Percentiles rank a stretch among this genome's conserved stretches.
Evolutionary conservation across 2,113 vertebrate species (phyloP).

Genomic region (Hypanus sabinus): DNA sequence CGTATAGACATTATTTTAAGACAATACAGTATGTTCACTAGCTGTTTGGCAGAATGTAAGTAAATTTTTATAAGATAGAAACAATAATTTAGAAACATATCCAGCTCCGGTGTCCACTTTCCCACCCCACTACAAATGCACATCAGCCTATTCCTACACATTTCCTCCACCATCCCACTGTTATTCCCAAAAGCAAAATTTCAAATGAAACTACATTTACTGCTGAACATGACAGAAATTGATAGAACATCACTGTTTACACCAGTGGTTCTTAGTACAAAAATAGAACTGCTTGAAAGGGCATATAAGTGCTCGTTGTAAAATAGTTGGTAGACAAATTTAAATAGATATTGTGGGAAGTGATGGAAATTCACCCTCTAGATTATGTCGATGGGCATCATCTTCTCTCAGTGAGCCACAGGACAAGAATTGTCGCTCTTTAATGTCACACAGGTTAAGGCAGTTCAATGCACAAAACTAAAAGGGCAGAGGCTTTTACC

Average conservation of each 20-base stretch:
- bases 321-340: background rate
- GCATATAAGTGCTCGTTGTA: background rate
- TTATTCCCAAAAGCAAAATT: background rate
- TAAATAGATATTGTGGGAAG: background rate
- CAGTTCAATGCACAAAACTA: background rate
- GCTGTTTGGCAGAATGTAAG: background rate
- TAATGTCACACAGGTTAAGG: background rate
- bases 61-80: background rate
- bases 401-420: background rate
- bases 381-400: background rate
- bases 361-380: background rate
- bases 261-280: background rate
- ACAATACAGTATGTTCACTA: background rate
- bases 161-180: background rate
- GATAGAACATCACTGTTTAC: background rate
- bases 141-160: background rate
- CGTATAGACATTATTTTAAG: background rate
- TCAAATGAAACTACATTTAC: background rate
- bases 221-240: background rate
- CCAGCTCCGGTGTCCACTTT: background rate
- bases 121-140: background rate
- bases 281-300: background rate
- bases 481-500: background rate
- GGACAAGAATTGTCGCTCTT: background rate
- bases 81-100: background rate